A percentile compares a stretch with the other conserved stretches of the same genome.
These are phyloP conservation scores for Notiomystis cincta DNA, from an alignment of 2,113 vertebrate genomes.

Conservation along the genomic window DNA sequence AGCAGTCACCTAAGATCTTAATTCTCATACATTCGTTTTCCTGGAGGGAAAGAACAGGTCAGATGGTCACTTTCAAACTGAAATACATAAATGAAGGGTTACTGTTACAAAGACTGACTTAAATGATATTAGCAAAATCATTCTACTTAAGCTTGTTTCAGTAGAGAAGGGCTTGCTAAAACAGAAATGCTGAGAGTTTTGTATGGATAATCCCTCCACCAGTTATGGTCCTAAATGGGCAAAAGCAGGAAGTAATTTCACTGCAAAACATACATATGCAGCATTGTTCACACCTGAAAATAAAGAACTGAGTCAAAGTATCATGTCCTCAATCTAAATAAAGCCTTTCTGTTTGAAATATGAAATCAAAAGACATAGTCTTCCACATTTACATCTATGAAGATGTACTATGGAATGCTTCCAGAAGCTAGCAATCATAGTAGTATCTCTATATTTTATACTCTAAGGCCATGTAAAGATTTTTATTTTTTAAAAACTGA, in stretches of 20 bases:
- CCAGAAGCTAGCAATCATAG: not conserved
- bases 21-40: constrained; percentile 99
- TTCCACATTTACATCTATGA: not conserved
- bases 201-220: not conserved
- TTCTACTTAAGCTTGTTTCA: not conserved
- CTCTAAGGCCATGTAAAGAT: not conserved
- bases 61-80: not conserved
- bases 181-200: not conserved
- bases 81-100: not conserved
- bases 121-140: not conserved
- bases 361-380: not conserved
- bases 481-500: not conserved
- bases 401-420: not conserved
- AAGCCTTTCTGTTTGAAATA: not conserved
- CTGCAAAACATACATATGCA: not conserved
- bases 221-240: not conserved
- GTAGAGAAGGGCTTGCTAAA: not conserved
- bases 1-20: constrained; percentile 97
- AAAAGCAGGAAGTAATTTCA: not conserved
- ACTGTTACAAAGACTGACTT: not conserved
- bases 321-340: not conserved
- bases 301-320: not conserved
- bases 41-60: constrained; percentile 65
- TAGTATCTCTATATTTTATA: not conserved
- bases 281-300: not conserved